phyloP scores from a whole-genome alignment of 2,797 vertebrate species.

The Argya squamiceps region DNA sequence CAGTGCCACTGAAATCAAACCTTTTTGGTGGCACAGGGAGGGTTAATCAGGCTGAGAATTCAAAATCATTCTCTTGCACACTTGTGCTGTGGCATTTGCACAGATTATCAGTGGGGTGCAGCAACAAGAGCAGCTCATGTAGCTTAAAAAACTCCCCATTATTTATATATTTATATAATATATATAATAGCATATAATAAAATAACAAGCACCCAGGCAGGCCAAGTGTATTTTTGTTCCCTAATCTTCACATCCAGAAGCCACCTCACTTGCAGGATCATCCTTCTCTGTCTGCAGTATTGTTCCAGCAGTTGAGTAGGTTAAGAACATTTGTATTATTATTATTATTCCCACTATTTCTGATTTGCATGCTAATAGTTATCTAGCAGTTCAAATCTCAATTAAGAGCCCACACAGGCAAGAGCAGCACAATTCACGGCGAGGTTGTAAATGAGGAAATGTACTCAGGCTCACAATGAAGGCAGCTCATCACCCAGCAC shows the following conservation, averaged over 20 bases:
- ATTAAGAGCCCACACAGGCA: slow-evolving; percentile 21
- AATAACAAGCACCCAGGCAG: background rate
- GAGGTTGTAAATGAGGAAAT: background rate
- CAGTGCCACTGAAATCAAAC: background rate
- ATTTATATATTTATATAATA: background rate
- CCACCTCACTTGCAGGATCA: background rate
- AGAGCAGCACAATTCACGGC: background rate
- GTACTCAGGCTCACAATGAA: slow-evolving; percentile 14
- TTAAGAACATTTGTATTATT: slow-evolving; percentile 6
- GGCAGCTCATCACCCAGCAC: background rate
- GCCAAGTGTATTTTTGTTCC: background rate
- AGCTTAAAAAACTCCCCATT: background rate
- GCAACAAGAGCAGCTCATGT: background rate
- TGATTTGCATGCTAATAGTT: slow-evolving; percentile 35
- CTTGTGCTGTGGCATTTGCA: background rate
- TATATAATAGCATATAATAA: background rate
- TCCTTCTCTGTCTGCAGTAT: background rate
- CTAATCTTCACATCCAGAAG: background rate
- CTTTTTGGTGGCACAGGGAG: background rate
- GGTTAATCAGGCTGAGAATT: background rate
- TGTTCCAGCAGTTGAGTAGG: background rate
- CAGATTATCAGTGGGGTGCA: background rate
- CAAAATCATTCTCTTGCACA: background rate
- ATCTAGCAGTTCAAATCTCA: slow-evolving; percentile 27
- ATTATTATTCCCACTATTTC: slow-evolving; percentile 19